Conservation (phyloP, 1,140 invertebrate genomes). For the Brachionus paranguensis region DNA sequence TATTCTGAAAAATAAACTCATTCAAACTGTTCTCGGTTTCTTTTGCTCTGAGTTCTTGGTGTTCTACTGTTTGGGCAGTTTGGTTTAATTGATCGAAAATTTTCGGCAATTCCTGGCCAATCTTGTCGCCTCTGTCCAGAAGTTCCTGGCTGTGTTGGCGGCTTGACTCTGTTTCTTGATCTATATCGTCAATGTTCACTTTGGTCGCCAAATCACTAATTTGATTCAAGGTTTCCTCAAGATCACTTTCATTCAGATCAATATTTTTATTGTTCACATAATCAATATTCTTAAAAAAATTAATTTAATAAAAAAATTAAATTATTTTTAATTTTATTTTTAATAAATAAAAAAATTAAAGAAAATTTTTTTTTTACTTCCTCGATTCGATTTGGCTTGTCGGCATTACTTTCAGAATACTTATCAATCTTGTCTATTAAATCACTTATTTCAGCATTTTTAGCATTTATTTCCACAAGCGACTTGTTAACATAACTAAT, state of each 20-base stretch:
- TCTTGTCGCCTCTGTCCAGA: background rate
- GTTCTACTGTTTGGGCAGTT: background rate
- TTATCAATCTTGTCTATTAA: background rate
- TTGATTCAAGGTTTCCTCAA: background rate
- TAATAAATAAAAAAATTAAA: too few species aligned
- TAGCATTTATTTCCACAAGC: background rate
- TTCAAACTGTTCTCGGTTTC: background rate
- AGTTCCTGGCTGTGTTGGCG: background rate
- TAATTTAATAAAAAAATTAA: background rate
- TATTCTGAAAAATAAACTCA: background rate
- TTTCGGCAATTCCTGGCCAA: background rate
- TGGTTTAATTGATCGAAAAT: background rate
- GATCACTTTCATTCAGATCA: background rate
- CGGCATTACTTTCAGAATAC: background rate
- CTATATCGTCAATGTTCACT: background rate
- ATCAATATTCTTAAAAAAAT: background rate
- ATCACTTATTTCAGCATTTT: background rate
- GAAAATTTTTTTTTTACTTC: background rate
- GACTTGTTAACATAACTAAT: constrained; percentile 10
- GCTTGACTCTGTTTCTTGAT: background rate
- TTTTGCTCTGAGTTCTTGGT: background rate
- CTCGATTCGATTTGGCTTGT: constrained; percentile 24
- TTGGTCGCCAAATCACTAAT: background rate
- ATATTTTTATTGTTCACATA: background rate
- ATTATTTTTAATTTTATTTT: too few species aligned